Conservation (phyloP, 2,797 vertebrate species). For the Leucoraja ocellata region DNA sequence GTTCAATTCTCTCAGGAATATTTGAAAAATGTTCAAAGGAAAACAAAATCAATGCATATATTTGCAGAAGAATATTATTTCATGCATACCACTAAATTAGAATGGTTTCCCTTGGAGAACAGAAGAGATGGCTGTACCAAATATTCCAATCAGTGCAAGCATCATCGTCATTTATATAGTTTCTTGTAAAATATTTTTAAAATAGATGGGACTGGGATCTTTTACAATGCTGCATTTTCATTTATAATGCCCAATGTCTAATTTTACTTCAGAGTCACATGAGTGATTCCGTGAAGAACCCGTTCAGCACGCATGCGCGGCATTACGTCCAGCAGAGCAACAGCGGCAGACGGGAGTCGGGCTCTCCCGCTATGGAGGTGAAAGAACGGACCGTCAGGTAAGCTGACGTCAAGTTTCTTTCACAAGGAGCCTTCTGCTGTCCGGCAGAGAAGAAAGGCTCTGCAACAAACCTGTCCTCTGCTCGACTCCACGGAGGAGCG, state of each 20-base stretch:
- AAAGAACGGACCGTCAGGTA: too few species aligned
- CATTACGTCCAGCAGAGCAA: too few species aligned
- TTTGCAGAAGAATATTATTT: constrained; percentile 20
- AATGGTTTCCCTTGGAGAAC: background rate
- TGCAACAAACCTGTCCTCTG: too few species aligned
- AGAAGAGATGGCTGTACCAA: background rate
- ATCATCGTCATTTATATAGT: background rate
- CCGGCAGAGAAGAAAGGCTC: too few species aligned
- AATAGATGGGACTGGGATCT: background rate
- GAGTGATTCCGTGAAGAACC: too few species aligned
- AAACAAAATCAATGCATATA: constrained; percentile 36
- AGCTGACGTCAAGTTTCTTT: too few species aligned
- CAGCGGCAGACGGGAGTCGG: too few species aligned
- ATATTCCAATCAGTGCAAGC: background rate
- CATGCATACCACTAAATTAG: background rate
- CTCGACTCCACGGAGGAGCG: too few species aligned
- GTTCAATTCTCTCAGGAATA: constrained; percentile 21
- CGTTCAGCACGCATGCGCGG: too few species aligned
- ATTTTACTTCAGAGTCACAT: too few species aligned
- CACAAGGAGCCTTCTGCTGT: too few species aligned
- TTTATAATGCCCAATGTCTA: background rate
- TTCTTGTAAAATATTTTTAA: background rate
- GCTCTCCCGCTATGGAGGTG: too few species aligned
- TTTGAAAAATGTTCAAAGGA: constrained; percentile 32
- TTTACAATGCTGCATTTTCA: background rate